phyloP scores from a whole-genome alignment of 1,140 invertebrate genomes.

The Orchestia grillus region DNA sequence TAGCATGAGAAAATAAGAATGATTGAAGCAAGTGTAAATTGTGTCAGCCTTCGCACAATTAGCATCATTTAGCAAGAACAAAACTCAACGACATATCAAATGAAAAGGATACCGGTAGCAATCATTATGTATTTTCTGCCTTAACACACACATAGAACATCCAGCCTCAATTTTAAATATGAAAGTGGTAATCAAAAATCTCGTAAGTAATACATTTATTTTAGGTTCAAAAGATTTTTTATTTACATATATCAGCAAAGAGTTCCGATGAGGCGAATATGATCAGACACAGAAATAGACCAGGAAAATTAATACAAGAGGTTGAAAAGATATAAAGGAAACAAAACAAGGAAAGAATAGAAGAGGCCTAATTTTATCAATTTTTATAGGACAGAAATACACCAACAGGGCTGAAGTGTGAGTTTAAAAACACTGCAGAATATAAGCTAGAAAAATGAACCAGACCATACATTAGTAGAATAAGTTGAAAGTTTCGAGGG shows the following conservation, averaged over 20 bases:
- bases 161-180: background rate
- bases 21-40: background rate
- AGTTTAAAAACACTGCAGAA: background rate
- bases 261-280: background rate
- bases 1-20: background rate
- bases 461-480: background rate
- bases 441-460: background rate
- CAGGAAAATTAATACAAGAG: background rate
- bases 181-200: background rate
- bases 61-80: background rate
- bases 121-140: background rate
- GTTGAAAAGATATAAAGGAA: background rate
- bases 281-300: background rate
- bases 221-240: too few species aligned
- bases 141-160: background rate
- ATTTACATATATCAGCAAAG: background rate
- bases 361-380: background rate
- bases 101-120: background rate
- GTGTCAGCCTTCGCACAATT: background rate
- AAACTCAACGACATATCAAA: background rate
- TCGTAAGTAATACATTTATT: background rate
- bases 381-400: background rate
- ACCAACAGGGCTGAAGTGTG: background rate
- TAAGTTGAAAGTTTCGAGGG: too few species aligned
- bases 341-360: too few species aligned